A percentile compares a stretch with the other conserved stretches of the same genome.
Conservation (phyloP, 2,888 invertebrate genomes). For the Strigamia transsilvanica region DNA sequence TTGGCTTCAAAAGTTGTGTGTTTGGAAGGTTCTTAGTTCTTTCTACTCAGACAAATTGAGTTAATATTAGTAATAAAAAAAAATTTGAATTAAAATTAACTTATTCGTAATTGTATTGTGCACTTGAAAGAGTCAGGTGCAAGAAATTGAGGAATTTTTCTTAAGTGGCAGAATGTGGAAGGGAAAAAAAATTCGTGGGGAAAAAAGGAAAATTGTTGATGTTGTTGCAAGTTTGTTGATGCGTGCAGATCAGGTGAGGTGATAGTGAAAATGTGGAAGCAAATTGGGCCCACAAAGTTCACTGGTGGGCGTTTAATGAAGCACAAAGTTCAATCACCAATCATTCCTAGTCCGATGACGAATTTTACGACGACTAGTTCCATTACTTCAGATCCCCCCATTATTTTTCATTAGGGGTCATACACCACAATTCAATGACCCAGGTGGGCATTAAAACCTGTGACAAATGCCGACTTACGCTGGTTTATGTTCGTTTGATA, state of each 20-base stretch:
- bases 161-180: not conserved
- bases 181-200: not conserved
- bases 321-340: conserved; percentile 20
- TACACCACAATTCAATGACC: not conserved
- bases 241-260: conserved; percentile 14
- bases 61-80: not conserved
- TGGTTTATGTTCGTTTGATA: too few species aligned
- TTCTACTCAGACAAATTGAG: not conserved
- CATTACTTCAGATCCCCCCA: conserved; percentile 1
- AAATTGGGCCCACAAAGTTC: conserved; percentile 1
- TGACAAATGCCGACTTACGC: conserved; percentile 2
- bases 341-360: conserved; percentile 1
- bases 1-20: not conserved
- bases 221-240: conserved; percentile 20
- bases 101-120: too few species aligned
- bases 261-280: conserved; percentile 20
- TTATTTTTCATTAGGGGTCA: conserved; percentile 14
- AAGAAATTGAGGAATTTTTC: conserved; percentile 1
- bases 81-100: not conserved
- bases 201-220: conserved; percentile 1
- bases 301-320: conserved; percentile 20
- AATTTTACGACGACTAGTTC: conserved; percentile 7
- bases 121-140: conserved; percentile 5
- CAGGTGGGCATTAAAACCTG: not conserved
- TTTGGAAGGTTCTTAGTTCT: not conserved